phyloP scores from a whole-genome alignment of 2,113 vertebrate genomes.

The Hippocampus guttulatus region DNA sequence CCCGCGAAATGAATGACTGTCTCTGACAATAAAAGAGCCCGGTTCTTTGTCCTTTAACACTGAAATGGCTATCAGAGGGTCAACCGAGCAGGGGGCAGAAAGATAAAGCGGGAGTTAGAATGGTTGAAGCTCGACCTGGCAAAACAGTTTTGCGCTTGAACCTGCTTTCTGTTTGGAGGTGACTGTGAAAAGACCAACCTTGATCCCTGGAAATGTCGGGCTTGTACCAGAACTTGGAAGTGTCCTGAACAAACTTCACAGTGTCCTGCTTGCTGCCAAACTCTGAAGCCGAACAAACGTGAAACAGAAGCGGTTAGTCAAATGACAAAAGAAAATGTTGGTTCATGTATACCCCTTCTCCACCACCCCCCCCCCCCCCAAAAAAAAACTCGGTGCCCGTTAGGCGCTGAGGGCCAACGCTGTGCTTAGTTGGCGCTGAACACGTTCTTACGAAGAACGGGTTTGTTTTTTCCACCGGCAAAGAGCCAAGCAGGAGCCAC shows the following conservation, averaged over 20 bases:
- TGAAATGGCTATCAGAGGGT: constrained; percentile 75
- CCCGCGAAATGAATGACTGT: constrained; percentile 93
- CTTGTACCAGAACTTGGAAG: constrained; percentile 97
- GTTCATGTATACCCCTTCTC: not conserved
- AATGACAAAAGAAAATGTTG: not conserved
- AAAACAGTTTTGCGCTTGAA: not conserved
- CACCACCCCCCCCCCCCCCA: too few species aligned
- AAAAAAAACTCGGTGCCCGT: too few species aligned
- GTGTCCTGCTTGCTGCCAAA: constrained; percentile 79
- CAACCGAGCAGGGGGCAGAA: constrained; percentile 5
- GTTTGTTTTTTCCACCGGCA: too few species aligned
- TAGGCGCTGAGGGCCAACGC: too few species aligned
- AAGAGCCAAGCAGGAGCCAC: too few species aligned
- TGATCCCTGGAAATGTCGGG: constrained; percentile 95
- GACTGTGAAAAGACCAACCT: constrained; percentile 71
- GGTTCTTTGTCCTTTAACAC: constrained; percentile 91
- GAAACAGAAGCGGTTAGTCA: not conserved
- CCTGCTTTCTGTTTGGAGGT: not conserved
- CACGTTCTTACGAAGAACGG: too few species aligned
- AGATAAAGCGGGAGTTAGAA: constrained; percentile 33
- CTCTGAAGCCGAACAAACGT: constrained; percentile 61
- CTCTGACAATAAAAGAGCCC: constrained; percentile 87
- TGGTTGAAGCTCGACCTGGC: constrained; percentile 6
- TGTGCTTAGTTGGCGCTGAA: too few species aligned
- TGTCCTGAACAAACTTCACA: constrained; percentile 96